Conservation (phyloP, 2,888 invertebrate species). For the Synergus laeviventris region DNA sequence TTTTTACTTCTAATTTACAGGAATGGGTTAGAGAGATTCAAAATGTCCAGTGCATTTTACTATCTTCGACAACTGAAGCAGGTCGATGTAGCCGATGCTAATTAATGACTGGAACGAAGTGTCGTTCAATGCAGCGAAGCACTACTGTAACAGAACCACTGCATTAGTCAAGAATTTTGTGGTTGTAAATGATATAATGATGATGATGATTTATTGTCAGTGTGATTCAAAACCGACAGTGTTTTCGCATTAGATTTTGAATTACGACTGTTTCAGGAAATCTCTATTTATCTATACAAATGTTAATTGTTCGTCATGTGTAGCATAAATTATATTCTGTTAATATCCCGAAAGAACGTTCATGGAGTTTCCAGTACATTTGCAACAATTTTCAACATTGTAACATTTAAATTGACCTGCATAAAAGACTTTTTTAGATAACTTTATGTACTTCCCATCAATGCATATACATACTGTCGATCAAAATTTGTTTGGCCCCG, state of each 20-base stretch:
- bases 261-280: conserved; percentile 32
- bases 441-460: background rate
- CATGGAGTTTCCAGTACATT: background rate
- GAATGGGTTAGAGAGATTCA: conserved; percentile 1
- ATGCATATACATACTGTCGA: background rate
- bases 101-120: conserved; percentile 40
- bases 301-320: conserved; percentile 26
- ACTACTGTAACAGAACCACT: conserved; percentile 33
- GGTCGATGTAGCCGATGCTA: conserved; percentile 29
- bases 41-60: conserved; percentile 33
- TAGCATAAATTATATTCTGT: conserved; percentile 6
- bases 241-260: conserved; percentile 40
- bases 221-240: conserved; percentile 31
- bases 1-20: background rate
- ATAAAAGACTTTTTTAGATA: background rate
- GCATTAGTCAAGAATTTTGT: conserved; percentile 39
- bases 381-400: background rate
- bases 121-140: conserved; percentile 30
- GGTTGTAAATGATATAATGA: conserved; percentile 39
- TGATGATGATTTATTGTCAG: conserved; percentile 40
- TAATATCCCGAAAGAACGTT: background rate
- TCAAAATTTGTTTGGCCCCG: background rate
- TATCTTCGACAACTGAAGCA: conserved; percentile 37
- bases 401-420: background rate
- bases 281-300: conserved; percentile 33